Conservation (phyloP, 2,888 invertebrate genomes). For the Tortricodes alternella region DNA sequence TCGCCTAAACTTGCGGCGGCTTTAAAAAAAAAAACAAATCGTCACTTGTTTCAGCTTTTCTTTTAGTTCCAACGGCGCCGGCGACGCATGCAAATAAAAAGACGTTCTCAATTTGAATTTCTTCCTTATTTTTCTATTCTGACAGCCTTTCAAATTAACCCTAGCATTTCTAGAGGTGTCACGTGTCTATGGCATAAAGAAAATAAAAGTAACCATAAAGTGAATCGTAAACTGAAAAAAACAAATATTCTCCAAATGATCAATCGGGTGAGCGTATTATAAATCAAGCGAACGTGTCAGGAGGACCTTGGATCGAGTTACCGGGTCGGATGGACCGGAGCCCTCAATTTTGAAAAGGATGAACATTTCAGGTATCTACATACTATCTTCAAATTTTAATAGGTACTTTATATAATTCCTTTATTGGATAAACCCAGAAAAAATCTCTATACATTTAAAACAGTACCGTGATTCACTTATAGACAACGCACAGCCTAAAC, state of each 20-base stretch:
- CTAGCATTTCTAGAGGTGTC: constrained; percentile 1
- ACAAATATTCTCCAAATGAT: constrained; percentile 69
- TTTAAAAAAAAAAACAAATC: background rate
- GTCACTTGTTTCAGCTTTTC: constrained; percentile 14
- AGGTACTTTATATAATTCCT: too few species aligned
- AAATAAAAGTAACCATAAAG: constrained; percentile 55
- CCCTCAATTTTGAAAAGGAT: constrained; percentile 20
- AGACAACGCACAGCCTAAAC: too few species aligned
- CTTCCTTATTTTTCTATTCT: background rate
- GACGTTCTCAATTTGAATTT: background rate
- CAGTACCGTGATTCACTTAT: too few species aligned
- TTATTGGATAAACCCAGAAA: too few species aligned
- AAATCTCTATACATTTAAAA: too few species aligned
- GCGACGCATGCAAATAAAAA: background rate
- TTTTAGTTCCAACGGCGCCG: constrained; percentile 13
- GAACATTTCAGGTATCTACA: background rate
- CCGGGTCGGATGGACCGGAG: constrained; percentile 37
- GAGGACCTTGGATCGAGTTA: constrained; percentile 56
- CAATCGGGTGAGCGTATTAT: constrained; percentile 69
- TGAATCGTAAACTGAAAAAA: constrained; percentile 53
- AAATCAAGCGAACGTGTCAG: constrained; percentile 65
- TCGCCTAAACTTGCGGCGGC: constrained; percentile 20
- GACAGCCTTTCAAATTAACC: background rate
- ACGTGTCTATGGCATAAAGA: constrained; percentile 26
- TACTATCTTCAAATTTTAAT: too few species aligned